These are phyloP conservation scores for Erebia palarica DNA, from an alignment of 2,888 invertebrate genomes.

Conservation along the genomic window DNA sequence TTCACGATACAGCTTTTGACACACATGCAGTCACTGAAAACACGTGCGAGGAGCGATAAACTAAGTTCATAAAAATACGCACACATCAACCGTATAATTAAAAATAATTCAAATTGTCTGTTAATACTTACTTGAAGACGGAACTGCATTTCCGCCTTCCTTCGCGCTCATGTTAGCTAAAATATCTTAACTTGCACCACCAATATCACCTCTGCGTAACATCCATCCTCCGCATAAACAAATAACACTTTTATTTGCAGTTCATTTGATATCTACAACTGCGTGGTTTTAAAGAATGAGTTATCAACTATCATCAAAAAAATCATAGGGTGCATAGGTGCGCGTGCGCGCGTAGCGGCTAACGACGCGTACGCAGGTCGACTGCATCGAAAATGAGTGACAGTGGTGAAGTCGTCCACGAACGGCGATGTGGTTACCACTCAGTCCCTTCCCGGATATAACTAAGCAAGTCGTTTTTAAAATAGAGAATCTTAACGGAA, in stretches of 20 bases:
- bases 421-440: constrained; percentile 67
- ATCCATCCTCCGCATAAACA: constrained; percentile 68
- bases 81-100: constrained; percentile 41
- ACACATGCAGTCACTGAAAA: constrained; percentile 45
- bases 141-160: constrained; percentile 81
- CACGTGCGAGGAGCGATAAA: constrained; percentile 47
- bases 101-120: constrained; percentile 48
- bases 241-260: constrained; percentile 62
- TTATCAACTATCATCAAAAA: constrained; percentile 60
- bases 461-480: constrained; percentile 77
- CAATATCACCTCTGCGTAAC: constrained; percentile 73
- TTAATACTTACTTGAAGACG: constrained; percentile 76
- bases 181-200: constrained; percentile 69
- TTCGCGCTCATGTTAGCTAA: constrained; percentile 78
- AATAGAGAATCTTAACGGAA: constrained; percentile 80
- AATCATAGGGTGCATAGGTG: constrained; percentile 67
- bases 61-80: constrained; percentile 1
- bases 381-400: constrained; percentile 78
- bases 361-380: constrained; percentile 78
- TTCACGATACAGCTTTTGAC: constrained; percentile 52
- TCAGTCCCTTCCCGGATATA: constrained; percentile 79
- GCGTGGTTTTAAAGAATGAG: constrained; percentile 55
- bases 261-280: constrained; percentile 56
- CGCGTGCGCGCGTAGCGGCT: constrained; percentile 76
- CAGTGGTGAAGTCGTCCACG: constrained; percentile 60